Evolutionary conservation across 2,888 invertebrate genomes (phyloP).

Genomic region (Pyrgus malvae): DNA sequence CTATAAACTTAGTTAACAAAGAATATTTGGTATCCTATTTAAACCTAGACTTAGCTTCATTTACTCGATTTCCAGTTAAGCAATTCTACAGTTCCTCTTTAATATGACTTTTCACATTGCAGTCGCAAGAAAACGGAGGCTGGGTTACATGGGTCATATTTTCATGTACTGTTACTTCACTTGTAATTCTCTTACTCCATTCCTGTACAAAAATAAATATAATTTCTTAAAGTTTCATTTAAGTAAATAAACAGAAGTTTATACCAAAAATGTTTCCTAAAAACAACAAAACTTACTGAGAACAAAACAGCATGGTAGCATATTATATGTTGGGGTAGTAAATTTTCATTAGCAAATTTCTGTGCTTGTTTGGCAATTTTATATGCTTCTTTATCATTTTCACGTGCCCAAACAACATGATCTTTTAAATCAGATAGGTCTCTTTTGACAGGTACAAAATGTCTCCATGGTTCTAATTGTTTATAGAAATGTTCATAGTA

Average conservation of each 20-base stretch:
- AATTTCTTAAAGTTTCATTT: background rate
- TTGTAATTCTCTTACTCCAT: conserved; percentile 86
- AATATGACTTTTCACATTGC: conserved; percentile 37
- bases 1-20: too few relatives aligned
- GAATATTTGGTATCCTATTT: too few relatives aligned
- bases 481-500: conserved; percentile 97
- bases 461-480: conserved; percentile 87
- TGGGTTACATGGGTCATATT: conserved; percentile 69
- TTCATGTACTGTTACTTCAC: conserved; percentile 51
- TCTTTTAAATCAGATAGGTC: conserved; percentile 91
- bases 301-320: conserved; percentile 90
- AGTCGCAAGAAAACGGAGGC: conserved; percentile 52
- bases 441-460: conserved; percentile 91
- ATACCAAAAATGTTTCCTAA: too few relatives aligned
- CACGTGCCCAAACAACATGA: conserved; percentile 88
- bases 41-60: too few relatives aligned
- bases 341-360: conserved; percentile 87
- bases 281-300: conserved; percentile 59
- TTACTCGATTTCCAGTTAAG: background rate
- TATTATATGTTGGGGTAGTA: conserved; percentile 91
- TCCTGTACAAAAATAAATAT: conserved; percentile 75
- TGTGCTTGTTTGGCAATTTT: conserved; percentile 85
- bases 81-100: conserved; percentile 51
- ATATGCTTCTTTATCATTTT: conserved; percentile 85
- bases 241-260: too few relatives aligned